A percentile compares a stretch with the other conserved stretches of the same genome.
Conservation (phyloP, 1,140 invertebrate genomes). For the Drosophila pachea region DNA sequence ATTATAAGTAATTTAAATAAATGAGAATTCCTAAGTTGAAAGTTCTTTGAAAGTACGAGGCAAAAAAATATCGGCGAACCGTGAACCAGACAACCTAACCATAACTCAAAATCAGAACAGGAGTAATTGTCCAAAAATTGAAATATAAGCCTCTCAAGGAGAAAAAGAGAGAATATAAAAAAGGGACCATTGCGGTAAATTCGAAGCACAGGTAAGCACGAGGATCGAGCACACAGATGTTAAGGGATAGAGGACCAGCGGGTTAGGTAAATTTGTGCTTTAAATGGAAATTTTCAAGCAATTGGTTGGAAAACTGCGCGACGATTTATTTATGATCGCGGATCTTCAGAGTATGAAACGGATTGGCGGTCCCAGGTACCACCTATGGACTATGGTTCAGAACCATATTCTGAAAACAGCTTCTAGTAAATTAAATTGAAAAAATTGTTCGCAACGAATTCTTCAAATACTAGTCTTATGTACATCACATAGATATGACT, state of each 20-base stretch:
- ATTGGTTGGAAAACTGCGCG: conserved; percentile 36
- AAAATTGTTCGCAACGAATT: neutral
- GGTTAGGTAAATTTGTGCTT: no score
- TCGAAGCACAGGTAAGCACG: conserved; percentile 4
- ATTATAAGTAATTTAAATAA: no score
- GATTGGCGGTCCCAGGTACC: conserved; percentile 14
- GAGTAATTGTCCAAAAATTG: conserved; percentile 62
- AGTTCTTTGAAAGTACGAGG: conserved; percentile 13
- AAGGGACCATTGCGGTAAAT: conserved; percentile 31
- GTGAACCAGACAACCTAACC: conserved; percentile 33
- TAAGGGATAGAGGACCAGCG: conserved; percentile 3
- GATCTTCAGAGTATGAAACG: conserved; percentile 1
- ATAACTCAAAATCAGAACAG: conserved; percentile 60
- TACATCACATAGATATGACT: conserved; percentile 9
- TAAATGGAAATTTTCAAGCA: conserved; percentile 30
- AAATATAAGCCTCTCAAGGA: conserved; percentile 34
- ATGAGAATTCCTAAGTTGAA: no score
- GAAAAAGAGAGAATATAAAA: conserved; percentile 11
- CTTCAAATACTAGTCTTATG: neutral
- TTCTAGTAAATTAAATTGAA: no score
- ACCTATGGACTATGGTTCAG: neutral
- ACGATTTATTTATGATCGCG: conserved; percentile 1
- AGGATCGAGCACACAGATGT: neutral
- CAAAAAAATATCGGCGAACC: conserved; percentile 14
- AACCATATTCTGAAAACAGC: neutral